These are phyloP conservation scores for Brachymystax lenok DNA, from an alignment of 2,797 vertebrate species.

Conservation along the genomic window DNA sequence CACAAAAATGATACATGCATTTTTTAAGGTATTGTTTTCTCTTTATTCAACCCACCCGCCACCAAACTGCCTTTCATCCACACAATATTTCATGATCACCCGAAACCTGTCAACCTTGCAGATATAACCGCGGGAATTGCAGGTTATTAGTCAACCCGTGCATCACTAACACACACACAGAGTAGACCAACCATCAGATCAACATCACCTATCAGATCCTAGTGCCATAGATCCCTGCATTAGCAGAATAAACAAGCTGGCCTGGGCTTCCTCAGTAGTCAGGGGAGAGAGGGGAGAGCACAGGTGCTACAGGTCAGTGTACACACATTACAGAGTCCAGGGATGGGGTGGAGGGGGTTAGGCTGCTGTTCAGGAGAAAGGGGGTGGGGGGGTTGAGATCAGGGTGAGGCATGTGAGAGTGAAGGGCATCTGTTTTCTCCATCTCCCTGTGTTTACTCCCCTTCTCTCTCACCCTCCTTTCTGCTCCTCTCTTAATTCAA, in stretches of 20 bases:
- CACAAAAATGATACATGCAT: too few species aligned
- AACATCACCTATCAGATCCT: background rate
- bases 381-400: slow-evolving; percentile 58
- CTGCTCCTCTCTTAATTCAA: slow-evolving; percentile 82
- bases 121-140: too few species aligned
- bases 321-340: background rate
- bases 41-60: too few species aligned
- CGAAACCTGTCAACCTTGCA: too few species aligned
- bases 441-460: slow-evolving; percentile 79
- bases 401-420: slow-evolving; percentile 63
- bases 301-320: slow-evolving; percentile 9
- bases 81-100: too few species aligned
- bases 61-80: too few species aligned
- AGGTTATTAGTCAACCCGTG: too few species aligned
- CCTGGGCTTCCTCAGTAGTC: background rate
- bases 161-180: background rate
- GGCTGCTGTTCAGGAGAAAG: background rate
- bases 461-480: slow-evolving; percentile 66
- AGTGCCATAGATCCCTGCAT: background rate
- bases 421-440: slow-evolving; percentile 84
- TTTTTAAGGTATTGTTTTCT: too few species aligned
- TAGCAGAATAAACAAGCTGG: slow-evolving; percentile 8
- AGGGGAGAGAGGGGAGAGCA: background rate
- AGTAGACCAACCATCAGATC: background rate
- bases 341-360: background rate